A percentile compares a stretch with the other conserved stretches of the same genome.
Evolutionary conservation across 2,888 invertebrate genomes (phyloP).

Genomic region (Elmis aenea): DNA sequence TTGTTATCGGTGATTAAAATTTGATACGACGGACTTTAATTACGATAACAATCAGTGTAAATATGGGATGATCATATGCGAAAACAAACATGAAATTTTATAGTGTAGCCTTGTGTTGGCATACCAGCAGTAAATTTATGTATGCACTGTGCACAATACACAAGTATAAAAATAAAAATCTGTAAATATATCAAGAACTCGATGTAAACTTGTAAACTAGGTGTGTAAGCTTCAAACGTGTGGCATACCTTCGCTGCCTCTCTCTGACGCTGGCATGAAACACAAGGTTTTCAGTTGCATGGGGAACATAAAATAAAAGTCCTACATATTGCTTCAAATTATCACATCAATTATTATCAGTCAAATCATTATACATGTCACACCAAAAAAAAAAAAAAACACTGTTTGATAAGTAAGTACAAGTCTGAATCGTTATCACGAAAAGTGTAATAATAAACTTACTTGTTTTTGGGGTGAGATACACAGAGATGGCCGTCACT

Average conservation of each 20-base stretch:
- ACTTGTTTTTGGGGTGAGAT: slow-evolving; percentile 99
- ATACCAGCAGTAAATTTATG: slow-evolving; percentile 42
- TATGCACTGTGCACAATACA: slow-evolving; percentile 21
- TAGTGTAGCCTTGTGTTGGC: slow-evolving; percentile 44
- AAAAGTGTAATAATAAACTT: slow-evolving; percentile 45
- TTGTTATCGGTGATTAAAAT: too few species aligned
- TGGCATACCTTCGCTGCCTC: slow-evolving; percentile 55
- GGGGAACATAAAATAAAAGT: slow-evolving; percentile 24
- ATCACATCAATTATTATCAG: slow-evolving; percentile 5
- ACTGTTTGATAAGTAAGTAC: too few species aligned
- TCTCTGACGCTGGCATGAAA: slow-evolving; percentile 58
- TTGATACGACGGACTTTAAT: too few species aligned
- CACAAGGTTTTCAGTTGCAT: slow-evolving; percentile 47
- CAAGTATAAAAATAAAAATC: slow-evolving; percentile 15
- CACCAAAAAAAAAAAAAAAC: slow-evolving; percentile 4
- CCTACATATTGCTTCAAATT: slow-evolving; percentile 13
- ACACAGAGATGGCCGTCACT: slow-evolving; percentile 96
- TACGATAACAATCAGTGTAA: too few species aligned
- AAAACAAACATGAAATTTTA: too few species aligned
- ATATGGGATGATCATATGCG: too few species aligned
- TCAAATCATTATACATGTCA: slow-evolving; percentile 7
- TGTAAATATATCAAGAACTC: slow-evolving; percentile 12
- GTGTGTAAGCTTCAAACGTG: slow-evolving; percentile 37
- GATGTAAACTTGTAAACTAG: slow-evolving; percentile 17
- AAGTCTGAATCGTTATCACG: slow-evolving; percentile 1